Conservation (phyloP, 1,140 invertebrate species). For the Gryon sp. region DNA sequence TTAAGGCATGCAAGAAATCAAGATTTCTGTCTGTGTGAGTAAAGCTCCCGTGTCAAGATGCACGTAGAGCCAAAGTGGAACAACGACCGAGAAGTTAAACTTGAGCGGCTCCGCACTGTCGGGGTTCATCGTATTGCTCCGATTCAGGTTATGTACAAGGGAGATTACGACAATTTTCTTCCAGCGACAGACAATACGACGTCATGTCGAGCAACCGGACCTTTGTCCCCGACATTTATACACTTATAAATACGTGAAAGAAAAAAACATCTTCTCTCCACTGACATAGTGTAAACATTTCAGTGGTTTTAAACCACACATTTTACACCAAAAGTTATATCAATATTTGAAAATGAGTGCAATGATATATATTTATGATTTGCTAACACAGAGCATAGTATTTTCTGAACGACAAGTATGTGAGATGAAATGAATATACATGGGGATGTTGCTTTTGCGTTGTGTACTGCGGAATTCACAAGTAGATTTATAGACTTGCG, state of each 20-base stretch:
- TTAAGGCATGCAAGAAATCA: constrained; percentile 54
- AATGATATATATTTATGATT: too few species aligned
- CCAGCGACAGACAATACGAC: constrained; percentile 57
- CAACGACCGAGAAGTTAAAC: constrained; percentile 73
- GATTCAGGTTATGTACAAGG: constrained; percentile 64
- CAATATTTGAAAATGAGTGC: too few species aligned
- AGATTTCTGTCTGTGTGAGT: constrained; percentile 45
- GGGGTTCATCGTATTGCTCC: constrained; percentile 71
- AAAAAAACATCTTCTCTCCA: too few species aligned
- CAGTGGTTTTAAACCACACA: too few species aligned
- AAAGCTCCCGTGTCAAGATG: constrained; percentile 59
- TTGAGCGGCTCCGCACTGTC: constrained; percentile 72
- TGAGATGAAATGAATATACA: too few species aligned
- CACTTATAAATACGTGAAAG: constrained; percentile 22
- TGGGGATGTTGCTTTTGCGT: too few species aligned
- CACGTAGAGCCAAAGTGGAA: constrained; percentile 69
- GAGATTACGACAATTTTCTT: constrained; percentile 52
- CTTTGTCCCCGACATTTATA: neutral
- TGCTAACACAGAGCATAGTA: too few species aligned
- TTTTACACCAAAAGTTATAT: too few species aligned
- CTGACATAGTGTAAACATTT: too few species aligned
- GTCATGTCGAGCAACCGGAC: constrained; percentile 49
- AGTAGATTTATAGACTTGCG: too few species aligned
- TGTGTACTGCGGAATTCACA: too few species aligned
- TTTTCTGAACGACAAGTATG: too few species aligned